These are phyloP conservation scores for Rhodophaea formosa DNA, from an alignment of 2,888 invertebrate species.

Conservation along the genomic window DNA sequence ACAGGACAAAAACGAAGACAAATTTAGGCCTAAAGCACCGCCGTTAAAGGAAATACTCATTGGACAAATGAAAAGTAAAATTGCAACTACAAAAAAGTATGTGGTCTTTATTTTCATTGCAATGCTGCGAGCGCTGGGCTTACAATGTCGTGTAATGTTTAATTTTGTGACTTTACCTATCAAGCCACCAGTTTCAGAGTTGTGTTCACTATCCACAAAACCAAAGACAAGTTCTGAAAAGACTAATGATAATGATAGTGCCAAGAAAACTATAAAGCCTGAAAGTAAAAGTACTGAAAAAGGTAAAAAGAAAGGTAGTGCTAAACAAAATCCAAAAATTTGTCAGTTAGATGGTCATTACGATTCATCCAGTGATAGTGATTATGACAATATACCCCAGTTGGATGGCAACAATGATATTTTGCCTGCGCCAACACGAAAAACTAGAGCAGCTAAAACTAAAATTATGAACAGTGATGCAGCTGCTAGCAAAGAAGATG, in stretches of 20 bases:
- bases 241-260: constrained; percentile 24
- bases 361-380: constrained; percentile 33
- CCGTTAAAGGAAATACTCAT: constrained; percentile 73
- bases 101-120: constrained; percentile 88
- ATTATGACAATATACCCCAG: constrained; percentile 53
- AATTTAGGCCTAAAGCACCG: constrained; percentile 70
- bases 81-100: constrained; percentile 84
- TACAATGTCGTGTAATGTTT: constrained; percentile 89
- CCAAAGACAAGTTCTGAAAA: constrained; percentile 38
- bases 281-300: constrained; percentile 30
- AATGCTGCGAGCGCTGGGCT: constrained; percentile 88
- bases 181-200: constrained; percentile 83
- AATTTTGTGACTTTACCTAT: constrained; percentile 90
- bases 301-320: constrained; percentile 27
- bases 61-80: constrained; percentile 82
- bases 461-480: constrained; percentile 32
- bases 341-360: constrained; percentile 82
- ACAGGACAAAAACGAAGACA: constrained; percentile 79
- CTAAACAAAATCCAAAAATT: constrained; percentile 47
- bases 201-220: constrained; percentile 82
- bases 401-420: constrained; percentile 61
- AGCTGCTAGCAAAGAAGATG: constrained; percentile 35
- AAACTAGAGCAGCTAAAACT: constrained; percentile 40
- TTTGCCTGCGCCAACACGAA: constrained; percentile 38
- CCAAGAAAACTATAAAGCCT: constrained; percentile 26